Percentiles rank a stretch among this genome's conserved stretches.
These are phyloP conservation scores for Pollenia amentaria DNA, from an alignment of 2,888 invertebrate species.

Conservation along the genomic window DNA sequence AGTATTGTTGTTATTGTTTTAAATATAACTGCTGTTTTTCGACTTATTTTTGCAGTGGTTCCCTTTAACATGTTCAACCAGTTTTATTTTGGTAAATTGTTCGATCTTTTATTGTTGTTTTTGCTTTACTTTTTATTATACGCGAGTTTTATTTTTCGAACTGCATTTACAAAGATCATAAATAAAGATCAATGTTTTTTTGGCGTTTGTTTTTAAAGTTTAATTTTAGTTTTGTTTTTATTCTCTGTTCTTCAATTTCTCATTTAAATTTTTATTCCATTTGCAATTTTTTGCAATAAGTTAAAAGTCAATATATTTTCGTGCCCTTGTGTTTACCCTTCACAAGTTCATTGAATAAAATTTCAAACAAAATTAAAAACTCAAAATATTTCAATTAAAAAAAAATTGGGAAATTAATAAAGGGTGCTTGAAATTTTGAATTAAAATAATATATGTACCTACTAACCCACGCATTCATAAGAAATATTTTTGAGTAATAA, in stretches of 20 bases:
- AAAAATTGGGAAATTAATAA: too few species aligned
- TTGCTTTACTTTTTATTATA: slow-evolving; percentile 68
- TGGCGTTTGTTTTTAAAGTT: slow-evolving; percentile 47
- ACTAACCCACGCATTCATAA: too few species aligned
- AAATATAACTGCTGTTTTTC: slow-evolving; percentile 45
- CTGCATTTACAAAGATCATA: slow-evolving; percentile 27
- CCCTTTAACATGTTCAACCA: slow-evolving; percentile 81
- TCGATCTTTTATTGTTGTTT: slow-evolving; percentile 34
- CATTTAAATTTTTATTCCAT: slow-evolving; percentile 26
- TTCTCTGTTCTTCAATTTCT: slow-evolving; percentile 39
- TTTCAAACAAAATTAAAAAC: too few species aligned
- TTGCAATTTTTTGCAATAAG: slow-evolving; percentile 41
- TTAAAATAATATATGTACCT: too few species aligned
- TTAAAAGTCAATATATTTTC: slow-evolving; percentile 47
- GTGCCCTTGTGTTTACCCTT: slow-evolving; percentile 55
- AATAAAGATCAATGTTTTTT: slow-evolving; percentile 71
- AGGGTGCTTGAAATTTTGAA: too few species aligned
- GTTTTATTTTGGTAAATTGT: slow-evolving; percentile 75
- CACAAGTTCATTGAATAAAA: slow-evolving; percentile 53
- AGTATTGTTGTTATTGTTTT: slow-evolving; percentile 47
- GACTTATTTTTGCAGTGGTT: slow-evolving; percentile 63
- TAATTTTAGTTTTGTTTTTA: slow-evolving; percentile 26
- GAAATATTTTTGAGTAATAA: too few species aligned
- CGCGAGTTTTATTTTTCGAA: slow-evolving; percentile 27
- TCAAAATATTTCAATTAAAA: too few species aligned